Base-by-base conservation (phyloP, 2,113 vertebrate species). In the Zapornia atra region DNA sequence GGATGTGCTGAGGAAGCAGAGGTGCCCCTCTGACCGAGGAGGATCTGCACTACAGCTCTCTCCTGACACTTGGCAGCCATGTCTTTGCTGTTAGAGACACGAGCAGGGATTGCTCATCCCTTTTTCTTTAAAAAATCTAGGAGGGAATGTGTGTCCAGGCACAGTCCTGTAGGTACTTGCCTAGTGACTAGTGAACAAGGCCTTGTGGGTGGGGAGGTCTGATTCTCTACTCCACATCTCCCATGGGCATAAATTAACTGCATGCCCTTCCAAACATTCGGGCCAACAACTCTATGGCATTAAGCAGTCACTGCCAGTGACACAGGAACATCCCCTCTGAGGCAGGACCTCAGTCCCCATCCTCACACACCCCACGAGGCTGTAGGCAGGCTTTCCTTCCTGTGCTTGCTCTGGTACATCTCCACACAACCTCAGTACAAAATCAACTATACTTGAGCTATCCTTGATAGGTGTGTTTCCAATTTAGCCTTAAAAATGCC, bases 121-220 rank as follows among this genome's bases (percentile, higher is more conserved):
- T 77, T 77, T 33, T 46, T 51, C 24, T 38, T 44, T 44, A 18
- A 18, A 1, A 44, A 46, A 75, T 33, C 48, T 53, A 22, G 10
- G 33, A 44, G 48, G n/a, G 6, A 83, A 72, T 1, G 0, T 81
- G 73, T 81, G 10, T 25, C 28, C 57, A 72, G 31, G 44, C 33
- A 36, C 21, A 75, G 10, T 4, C 42, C 29, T 78, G 19, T 34
- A 29, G 9, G 11, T 65, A 33, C 11, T 65, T 2, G 0, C 19
- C 8, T n/a, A 22, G 20, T 48, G n/a, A 57, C 36, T 65, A 48
- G 46, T 48, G 54, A 86, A 65, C 4, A n/a, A 61, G 20, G 44
- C 20, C 50, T n/a, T 19, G 0, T 36, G 31, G 15, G 36, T 7
- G 10, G 3, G 8, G 11, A 44, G 10, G 9, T 88, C 36, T 75